Evolutionary conservation across 2,113 vertebrate genomes (phyloP).

Genomic region (Clarias magur): DNA sequence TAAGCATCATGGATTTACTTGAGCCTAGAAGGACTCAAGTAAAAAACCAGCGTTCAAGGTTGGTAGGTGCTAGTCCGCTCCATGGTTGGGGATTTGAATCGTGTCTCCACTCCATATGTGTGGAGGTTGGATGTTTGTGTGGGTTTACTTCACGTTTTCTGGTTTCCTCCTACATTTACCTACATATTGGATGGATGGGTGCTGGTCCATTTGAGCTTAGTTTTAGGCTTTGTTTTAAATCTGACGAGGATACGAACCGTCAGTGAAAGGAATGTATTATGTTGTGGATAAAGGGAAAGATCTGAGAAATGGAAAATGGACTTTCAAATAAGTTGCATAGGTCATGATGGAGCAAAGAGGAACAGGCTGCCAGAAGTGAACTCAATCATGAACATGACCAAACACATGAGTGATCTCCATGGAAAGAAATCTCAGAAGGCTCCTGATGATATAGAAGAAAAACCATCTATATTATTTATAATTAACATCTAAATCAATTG

Average conservation of each 20-base stretch:
- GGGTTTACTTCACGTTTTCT: no score
- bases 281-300: not conserved
- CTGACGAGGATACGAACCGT: not conserved
- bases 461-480: not conserved
- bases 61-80: no score
- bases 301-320: not conserved
- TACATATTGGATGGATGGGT: not conserved
- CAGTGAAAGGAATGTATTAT: not conserved
- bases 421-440: not conserved
- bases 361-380: not conserved
- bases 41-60: no score
- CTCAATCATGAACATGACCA: not conserved
- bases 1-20: not conserved
- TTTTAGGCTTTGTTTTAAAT: not conserved
- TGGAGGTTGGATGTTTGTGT: no score
- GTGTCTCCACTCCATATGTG: no score
- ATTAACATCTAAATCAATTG: not conserved
- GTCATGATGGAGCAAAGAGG: not conserved
- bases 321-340: not conserved
- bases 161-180: no score
- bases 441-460: not conserved
- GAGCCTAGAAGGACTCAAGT: no score
- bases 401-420: not conserved
- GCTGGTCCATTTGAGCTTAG: not conserved
- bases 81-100: no score